phyloP scores from a whole-genome alignment of 1,140 invertebrate species.

The Pararge aegeria region DNA sequence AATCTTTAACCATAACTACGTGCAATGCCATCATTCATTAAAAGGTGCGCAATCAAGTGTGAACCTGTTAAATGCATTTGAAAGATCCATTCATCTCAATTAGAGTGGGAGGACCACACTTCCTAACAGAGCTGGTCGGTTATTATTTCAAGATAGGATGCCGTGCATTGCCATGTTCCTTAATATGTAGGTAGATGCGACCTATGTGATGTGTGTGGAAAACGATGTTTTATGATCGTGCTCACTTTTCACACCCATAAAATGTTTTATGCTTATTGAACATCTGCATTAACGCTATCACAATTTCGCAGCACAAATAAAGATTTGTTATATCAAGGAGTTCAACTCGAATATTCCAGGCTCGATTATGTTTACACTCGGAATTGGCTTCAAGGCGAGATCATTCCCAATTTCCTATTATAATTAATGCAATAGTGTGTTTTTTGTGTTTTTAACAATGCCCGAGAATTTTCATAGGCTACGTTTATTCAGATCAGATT shows the following conservation, averaged over 20 bases:
- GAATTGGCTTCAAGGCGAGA: neutral
- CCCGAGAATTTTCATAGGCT: too few relatives aligned
- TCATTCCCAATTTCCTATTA: too few relatives aligned
- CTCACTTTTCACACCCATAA: conserved; percentile 4
- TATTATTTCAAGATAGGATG: conserved; percentile 18
- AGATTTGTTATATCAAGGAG: neutral
- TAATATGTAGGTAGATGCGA: neutral
- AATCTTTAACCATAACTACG: conserved; percentile 1
- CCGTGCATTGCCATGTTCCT: conserved; percentile 1
- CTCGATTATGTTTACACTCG: neutral
- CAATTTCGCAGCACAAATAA: neutral
- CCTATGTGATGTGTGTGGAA: neutral
- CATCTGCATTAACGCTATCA: neutral
- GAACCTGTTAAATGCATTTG: conserved; percentile 14
- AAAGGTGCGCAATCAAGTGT: conserved; percentile 23
- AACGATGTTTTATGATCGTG: conserved; percentile 4
- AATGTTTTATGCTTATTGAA: conserved; percentile 1
- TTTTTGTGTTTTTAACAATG: neutral
- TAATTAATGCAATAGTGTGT: too few relatives aligned
- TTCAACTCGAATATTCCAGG: neutral
- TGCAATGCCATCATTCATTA: conserved; percentile 15
- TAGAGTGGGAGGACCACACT: conserved; percentile 12
- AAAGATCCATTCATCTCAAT: conserved; percentile 25
- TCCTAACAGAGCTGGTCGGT: conserved; percentile 1
- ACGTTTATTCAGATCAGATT: too few relatives aligned